These are phyloP conservation scores for Coelogynopora nodosa DNA, from an alignment of 2,888 invertebrate species.

Conservation along the genomic window DNA sequence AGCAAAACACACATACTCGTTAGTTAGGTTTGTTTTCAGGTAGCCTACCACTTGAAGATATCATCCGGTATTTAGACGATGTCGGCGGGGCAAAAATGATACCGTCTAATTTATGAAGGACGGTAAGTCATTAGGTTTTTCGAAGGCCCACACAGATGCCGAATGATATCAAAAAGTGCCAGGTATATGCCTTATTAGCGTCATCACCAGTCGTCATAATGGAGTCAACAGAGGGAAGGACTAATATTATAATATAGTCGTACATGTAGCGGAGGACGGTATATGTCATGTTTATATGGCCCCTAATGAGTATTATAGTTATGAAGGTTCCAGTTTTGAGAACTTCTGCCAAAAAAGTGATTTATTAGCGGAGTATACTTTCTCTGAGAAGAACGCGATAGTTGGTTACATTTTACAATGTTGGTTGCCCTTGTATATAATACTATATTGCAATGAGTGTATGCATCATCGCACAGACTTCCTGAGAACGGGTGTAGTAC, in stretches of 20 bases:
- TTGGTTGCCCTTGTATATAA: no score
- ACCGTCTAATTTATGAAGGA: not conserved
- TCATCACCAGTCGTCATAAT: no score
- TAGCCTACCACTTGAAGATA: not conserved
- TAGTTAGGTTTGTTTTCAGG: not conserved
- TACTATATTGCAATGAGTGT: not conserved
- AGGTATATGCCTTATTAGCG: no score
- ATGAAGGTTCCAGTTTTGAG: not conserved
- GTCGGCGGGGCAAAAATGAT: not conserved
- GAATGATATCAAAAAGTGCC: not conserved
- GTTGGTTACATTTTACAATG: not conserved
- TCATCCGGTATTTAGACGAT: not conserved
- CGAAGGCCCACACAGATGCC: not conserved
- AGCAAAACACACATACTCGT: no score
- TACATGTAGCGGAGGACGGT: no score
- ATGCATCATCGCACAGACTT: not conserved
- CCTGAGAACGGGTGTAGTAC: no score
- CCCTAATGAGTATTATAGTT: not conserved
- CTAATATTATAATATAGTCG: no score
- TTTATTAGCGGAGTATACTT: not conserved
- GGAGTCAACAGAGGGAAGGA: no score
- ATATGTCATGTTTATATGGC: not conserved
- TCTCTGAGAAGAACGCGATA: not conserved
- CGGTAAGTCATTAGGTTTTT: not conserved
- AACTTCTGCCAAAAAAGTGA: not conserved